Base-by-base conservation (phyloP, 2,797 vertebrate species). In the Rhadinocentrus ornatus region DNA sequence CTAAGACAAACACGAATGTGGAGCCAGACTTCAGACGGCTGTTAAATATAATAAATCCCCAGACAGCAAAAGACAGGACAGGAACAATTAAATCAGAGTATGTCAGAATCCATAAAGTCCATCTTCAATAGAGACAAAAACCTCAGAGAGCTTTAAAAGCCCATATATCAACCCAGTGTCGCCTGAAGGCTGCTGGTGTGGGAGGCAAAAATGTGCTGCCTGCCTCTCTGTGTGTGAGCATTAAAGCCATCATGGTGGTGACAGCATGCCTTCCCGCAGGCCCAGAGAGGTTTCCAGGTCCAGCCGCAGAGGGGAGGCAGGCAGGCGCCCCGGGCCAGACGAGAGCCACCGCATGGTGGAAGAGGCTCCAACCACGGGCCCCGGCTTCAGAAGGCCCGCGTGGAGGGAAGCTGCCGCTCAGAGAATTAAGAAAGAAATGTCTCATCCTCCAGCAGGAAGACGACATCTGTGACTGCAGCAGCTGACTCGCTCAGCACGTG, bases 241-340 rank as follows among this genome's bases (percentile, higher is more conserved):
- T 46, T 60, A 37, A 72, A 57, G 65, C 46, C 20, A 65, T 54
- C 48, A 22, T 0, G 3, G 54, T 58, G 58, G 60, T 76, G 71
- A 81, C 69, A 76, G 71, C 66, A 59, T 56, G 75, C 82, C 71
- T 80, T 62, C 73, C 74, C 79, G 77, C 79, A 84, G 46, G 62
- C 57, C 72, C 44, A 29, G 6, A 71, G 54, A 66, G 57, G 80
- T 71, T 78, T 78, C 80, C 69, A 73, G 59, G 48, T 8, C 2
- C 2, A 8, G 78, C 75, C 61, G 2, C 71, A 80, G 59, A 68
- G 31, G 54, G 64, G 68, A 77, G 64, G 67, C 62, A 69, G 62
- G 57, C 53, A 65, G 88, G 82, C 73, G 63, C 80, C 81, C 29
- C 0, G 44, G 31, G 53, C 69, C 62, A 78, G 61, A 69, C 74